Percentiles rank a stretch among this genome's conserved stretches.
phyloP scores from a whole-genome alignment of 1,140 invertebrate species.

The Dendroctonus ponderosae region DNA sequence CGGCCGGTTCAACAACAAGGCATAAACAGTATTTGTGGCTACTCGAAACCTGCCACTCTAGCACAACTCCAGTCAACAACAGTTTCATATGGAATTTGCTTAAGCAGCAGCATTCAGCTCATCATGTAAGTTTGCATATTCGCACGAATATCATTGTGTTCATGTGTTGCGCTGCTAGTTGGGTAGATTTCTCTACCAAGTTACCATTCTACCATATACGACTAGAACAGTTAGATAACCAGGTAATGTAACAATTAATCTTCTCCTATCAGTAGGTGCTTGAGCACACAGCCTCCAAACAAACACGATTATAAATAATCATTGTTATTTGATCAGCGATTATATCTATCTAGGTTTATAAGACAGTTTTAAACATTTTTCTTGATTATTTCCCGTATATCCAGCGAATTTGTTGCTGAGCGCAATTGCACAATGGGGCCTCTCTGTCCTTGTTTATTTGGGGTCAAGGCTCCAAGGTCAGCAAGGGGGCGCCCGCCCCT shows the following conservation, averaged over 20 bases:
- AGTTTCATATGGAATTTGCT: constrained; percentile 26
- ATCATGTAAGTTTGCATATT: constrained; percentile 23
- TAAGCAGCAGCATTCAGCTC: constrained; percentile 15
- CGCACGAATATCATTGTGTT: constrained; percentile 1
- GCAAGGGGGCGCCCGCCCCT: constrained; percentile 25
- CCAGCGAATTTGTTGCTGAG: constrained; percentile 9
- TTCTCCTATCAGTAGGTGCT: constrained; percentile 2
- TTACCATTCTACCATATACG: background rate
- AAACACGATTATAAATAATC: background rate
- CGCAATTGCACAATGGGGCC: background rate
- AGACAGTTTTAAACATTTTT: background rate
- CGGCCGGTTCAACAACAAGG: background rate
- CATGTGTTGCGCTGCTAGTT: background rate
- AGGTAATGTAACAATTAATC: background rate
- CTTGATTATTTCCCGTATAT: background rate
- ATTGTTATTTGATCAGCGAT: background rate
- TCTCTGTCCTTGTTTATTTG: constrained; percentile 11
- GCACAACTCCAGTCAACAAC: constrained; percentile 13
- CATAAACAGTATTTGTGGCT: background rate
- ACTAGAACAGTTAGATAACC: background rate
- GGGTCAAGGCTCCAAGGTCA: constrained; percentile 34
- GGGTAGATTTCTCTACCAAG: background rate
- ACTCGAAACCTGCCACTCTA: constrained; percentile 7
- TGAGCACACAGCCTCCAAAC: background rate
- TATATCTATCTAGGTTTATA: background rate